Conservation (phyloP, 2,888 invertebrate species). For the Gari tellinella region DNA sequence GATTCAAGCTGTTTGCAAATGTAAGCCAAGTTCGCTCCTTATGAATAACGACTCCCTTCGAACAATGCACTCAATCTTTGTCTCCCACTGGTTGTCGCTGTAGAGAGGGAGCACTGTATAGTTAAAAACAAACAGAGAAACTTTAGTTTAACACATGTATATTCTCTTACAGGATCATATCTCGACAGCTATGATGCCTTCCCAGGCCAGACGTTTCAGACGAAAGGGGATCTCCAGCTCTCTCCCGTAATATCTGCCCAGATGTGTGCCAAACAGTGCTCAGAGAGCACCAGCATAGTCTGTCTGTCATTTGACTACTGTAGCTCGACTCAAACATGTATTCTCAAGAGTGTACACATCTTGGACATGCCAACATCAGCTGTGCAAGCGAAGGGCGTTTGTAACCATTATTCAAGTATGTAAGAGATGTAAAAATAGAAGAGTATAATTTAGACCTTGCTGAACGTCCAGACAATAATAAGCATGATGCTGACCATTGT, state of each 20-base stretch:
- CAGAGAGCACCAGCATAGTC: constrained; percentile 35
- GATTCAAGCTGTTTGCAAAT: no score
- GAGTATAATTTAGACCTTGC: no score
- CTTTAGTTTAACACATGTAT: no score
- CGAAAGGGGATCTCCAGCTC: constrained; percentile 49
- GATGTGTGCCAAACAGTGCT: constrained; percentile 68
- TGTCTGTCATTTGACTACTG: constrained; percentile 75
- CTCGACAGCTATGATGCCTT: constrained; percentile 60
- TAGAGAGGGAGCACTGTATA: no score
- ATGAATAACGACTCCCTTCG: no score
- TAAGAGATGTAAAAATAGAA: no score
- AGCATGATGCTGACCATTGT: no score
- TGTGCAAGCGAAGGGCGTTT: constrained; percentile 28
- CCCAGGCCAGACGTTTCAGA: constrained; percentile 58
- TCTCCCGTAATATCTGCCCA: constrained; percentile 44
- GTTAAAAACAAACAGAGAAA: no score
- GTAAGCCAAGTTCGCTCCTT: no score
- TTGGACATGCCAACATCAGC: constrained; percentile 46
- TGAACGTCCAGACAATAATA: no score
- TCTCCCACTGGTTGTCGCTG: no score
- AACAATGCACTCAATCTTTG: no score
- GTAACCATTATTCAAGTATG: constrained; percentile 66
- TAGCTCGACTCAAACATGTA: constrained; percentile 60
- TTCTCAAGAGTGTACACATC: constrained; percentile 58
- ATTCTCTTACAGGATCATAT: constrained; percentile 62